Evolutionary conservation across 2,888 invertebrate genomes (phyloP).

Genomic region (Heliconius charithonia): DNA sequence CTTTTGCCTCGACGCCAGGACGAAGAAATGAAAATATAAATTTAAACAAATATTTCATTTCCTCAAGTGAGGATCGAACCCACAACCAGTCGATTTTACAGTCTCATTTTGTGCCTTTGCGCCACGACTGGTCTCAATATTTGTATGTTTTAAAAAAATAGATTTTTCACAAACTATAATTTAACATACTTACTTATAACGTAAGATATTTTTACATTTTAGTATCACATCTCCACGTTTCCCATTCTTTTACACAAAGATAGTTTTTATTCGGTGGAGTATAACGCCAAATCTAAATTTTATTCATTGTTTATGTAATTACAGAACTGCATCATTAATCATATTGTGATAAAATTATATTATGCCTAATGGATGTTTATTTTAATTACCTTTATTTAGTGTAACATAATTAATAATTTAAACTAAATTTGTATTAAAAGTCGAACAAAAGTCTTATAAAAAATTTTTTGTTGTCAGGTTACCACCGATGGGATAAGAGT

Average conservation of each 20-base stretch:
- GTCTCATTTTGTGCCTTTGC: too few species aligned
- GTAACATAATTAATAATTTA: background rate
- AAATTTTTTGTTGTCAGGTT: conserved; percentile 50
- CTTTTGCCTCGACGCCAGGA: too few species aligned
- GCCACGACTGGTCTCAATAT: too few species aligned
- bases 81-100: too few species aligned
- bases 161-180: background rate
- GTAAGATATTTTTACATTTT: background rate
- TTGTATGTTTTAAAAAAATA: background rate
- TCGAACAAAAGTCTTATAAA: conserved; percentile 27
- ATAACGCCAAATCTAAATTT: background rate
- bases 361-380: background rate
- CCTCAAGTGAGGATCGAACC: too few species aligned
- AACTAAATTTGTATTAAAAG: conserved; percentile 17
- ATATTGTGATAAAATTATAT: background rate
- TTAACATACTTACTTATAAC: too few species aligned
- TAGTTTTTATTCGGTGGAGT: background rate
- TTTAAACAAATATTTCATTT: too few species aligned
- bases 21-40: too few species aligned
- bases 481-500: conserved; percentile 49
- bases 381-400: conserved; percentile 6
- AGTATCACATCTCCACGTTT: background rate
- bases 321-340: background rate
- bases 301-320: background rate
- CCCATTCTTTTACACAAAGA: background rate